Evolutionary conservation across 2,888 invertebrate species (phyloP).

Genomic region (Cyclophora albipunctata): DNA sequence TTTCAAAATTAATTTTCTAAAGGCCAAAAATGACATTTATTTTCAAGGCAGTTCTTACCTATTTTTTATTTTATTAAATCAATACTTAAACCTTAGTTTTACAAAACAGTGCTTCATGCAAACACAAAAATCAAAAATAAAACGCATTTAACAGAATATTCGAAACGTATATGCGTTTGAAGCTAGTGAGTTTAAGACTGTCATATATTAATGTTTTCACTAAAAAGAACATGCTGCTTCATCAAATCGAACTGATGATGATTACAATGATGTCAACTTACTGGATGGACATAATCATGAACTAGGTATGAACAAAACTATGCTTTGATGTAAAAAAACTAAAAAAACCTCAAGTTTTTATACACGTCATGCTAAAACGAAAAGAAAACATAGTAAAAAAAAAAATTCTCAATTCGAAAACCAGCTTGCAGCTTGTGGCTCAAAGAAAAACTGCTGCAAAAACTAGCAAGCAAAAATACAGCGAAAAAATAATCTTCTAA

Average conservation of each 20-base stretch:
- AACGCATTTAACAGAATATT: conserved; percentile 30
- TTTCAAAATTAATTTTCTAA: no score
- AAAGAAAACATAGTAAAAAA: conserved; percentile 21
- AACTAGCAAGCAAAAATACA: conserved; percentile 56
- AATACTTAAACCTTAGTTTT: no score
- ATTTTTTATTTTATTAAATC: no score
- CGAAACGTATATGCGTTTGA: conserved; percentile 32
- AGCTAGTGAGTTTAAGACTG: conserved; percentile 52
- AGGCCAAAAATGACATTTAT: no score
- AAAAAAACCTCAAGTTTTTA: no score
- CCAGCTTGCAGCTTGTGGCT: background rate
- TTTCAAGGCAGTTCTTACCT: no score
- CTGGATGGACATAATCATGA: no score
- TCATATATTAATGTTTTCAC: conserved; percentile 22
- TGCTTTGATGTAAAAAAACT: no score
- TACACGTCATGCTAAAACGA: conserved; percentile 36
- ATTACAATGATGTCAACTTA: no score
- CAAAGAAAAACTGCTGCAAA: conserved; percentile 15
- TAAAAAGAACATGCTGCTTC: no score
- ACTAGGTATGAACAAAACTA: no score
- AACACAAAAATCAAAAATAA: conserved; percentile 37
- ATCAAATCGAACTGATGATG: no score
- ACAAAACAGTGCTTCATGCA: conserved; percentile 27
- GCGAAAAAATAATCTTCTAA: conserved; percentile 40
- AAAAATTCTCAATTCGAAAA: background rate